A percentile compares a stretch with the other conserved stretches of the same genome.
Conservation (phyloP, 2,113 vertebrate species). For the Morphnarchus princeps region DNA sequence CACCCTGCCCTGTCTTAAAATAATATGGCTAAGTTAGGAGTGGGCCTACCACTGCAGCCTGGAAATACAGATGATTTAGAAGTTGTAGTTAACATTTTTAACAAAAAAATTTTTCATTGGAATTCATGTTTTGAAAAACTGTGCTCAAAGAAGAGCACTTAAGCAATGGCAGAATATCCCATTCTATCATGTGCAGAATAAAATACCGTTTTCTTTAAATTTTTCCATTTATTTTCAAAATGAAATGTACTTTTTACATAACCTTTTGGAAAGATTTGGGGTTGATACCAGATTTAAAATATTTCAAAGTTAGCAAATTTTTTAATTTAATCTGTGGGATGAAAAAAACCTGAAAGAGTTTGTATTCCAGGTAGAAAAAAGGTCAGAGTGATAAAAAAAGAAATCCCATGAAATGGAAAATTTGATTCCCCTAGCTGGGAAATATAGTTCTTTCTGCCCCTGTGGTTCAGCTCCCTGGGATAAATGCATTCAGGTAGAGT, state of each 20-base stretch:
- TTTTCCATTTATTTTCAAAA: rapidly evolving
- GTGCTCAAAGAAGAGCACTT: neutral
- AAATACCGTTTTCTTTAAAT: neutral
- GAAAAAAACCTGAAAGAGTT: neutral
- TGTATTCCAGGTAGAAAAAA: neutral
- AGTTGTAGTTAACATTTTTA: neutral
- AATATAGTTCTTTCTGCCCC: neutral
- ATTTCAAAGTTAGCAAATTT: neutral
- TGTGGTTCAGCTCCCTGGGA: neutral
- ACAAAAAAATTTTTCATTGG: neutral
- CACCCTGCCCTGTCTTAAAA: slow-evolving; percentile 11
- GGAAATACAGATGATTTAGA: neutral
- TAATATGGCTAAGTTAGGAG: neutral
- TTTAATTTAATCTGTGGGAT: neutral
- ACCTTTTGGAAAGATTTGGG: neutral
- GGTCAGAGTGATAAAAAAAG: neutral
- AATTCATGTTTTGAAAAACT: neutral
- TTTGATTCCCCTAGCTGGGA: neutral
- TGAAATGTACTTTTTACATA: neutral
- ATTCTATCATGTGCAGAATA: neutral
- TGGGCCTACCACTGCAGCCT: neutral
- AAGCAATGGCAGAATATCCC: neutral
- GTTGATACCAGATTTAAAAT: neutral
- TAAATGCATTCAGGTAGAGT: neutral
- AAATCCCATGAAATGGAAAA: neutral